These are phyloP conservation scores for Pogonocichla stellata DNA, from an alignment of 2,113 vertebrate species.

Conservation along the genomic window DNA sequence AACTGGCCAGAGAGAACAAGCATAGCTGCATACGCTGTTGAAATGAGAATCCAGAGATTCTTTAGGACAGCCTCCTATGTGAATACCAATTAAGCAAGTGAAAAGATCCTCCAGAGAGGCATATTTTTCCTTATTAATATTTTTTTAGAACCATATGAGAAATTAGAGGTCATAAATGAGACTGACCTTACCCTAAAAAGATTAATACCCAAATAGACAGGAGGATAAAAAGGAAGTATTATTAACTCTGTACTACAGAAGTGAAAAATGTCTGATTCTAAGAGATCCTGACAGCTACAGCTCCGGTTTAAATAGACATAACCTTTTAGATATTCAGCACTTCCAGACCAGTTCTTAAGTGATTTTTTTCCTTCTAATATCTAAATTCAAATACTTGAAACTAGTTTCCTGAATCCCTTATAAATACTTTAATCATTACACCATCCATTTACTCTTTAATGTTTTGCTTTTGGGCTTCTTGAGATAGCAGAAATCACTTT, in stretches of 20 bases:
- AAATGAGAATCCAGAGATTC: conserved; percentile 27
- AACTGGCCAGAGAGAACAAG: not conserved
- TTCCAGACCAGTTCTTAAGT: not conserved
- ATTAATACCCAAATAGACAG: conserved; percentile 1
- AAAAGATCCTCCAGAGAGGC: conserved; percentile 10
- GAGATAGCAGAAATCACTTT: conserved; percentile 50
- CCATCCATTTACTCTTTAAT: not conserved
- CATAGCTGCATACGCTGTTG: not conserved
- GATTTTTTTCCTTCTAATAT: not conserved
- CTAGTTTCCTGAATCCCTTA: not conserved
- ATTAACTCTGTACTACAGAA: conserved; percentile 4
- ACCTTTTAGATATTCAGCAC: conserved; percentile 2
- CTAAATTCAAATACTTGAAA: conserved; percentile 1
- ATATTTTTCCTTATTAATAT: conserved; percentile 57
- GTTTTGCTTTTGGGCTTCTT: conserved; percentile 59
- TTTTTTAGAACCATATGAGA: conserved; percentile 40
- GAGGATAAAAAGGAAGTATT: conserved; percentile 6
- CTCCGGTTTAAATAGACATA: not conserved
- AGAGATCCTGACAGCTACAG: not conserved
- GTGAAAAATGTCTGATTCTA: not conserved
- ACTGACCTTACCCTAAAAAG: not conserved
- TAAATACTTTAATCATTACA: not conserved
- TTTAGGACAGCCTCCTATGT: conserved; percentile 2
- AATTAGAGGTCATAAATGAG: conserved; percentile 4
- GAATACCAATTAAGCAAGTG: conserved; percentile 56